Evolutionary conservation across 2,113 vertebrate species (phyloP), one percentile per base, ranked within the genome.

Genomic region (Sorex fumeus): DNA sequence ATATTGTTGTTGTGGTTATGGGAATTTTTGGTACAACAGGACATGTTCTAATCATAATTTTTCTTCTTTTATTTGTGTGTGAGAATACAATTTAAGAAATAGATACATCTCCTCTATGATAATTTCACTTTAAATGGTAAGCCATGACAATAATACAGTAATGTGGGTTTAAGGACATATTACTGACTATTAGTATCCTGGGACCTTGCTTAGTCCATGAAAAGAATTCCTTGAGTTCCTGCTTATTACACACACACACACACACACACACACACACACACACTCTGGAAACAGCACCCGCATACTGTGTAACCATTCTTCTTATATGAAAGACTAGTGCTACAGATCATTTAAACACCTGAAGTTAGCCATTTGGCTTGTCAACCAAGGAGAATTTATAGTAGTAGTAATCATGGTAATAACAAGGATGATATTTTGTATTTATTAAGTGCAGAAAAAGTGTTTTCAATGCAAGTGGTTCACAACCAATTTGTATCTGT

Each of bases 381-480:
- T 95, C 95, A 87, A 87, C 47, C 77, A 91, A 69, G 34, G 82
- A 81, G 64, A 34, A 92, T 94, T 96, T 92, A 94, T 91, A 78
- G 64, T 88, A 70, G 23, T 70, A 88, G 88, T 93, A 92, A 96
- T 96, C 75, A 93, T 43, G 81, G 90, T 84, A 93, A 94, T 96
- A 96, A 92, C 50, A 95, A 91, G 40, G 80, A 34, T 93, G 80
- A 57, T 97, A 92, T 89, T 96, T 93, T 78, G 18, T 94, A 91
- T 93, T 88, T 91, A 84, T 85, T 91, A 94, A 82, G 77, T 78
- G 75, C 1, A 75, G 25, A n/a, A 92, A 90, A 91, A 62, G 74
- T 85, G 89, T 72, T 47, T 67, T 8, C 36, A 81, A 3, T 69
- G 25, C 66, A 72, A 93, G 50, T 90, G 13, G 72, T 72, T 70